Evolutionary conservation across 2,888 invertebrate species (phyloP).

Genomic region (Pachliopta kotzebuea): DNA sequence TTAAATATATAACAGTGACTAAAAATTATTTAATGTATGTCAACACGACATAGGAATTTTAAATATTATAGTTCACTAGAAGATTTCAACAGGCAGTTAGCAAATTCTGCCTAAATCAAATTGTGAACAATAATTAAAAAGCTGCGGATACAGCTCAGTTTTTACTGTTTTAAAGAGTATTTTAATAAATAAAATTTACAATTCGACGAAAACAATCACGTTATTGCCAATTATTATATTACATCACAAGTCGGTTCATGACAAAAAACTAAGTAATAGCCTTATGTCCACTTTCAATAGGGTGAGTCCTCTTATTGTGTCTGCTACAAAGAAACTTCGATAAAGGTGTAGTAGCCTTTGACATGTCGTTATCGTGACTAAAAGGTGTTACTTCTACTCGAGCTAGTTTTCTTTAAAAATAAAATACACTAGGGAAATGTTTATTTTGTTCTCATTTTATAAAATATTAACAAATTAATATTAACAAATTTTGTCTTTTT

Average conservation of each 20-base stretch:
- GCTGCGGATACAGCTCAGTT: no score
- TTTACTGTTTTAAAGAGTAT: background rate
- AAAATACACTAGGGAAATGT: conserved; percentile 14
- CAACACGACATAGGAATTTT: no score
- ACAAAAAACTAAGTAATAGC: conserved; percentile 30
- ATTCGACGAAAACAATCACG: background rate
- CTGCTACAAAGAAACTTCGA: conserved; percentile 25
- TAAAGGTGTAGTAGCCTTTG: conserved; percentile 28
- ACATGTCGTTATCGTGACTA: conserved; percentile 30
- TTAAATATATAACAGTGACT: no score
- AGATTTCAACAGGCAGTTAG: no score
- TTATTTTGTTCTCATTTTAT: background rate
- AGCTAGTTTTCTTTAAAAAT: conserved; percentile 19
- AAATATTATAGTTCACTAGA: no score
- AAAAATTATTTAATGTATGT: no score
- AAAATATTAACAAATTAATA: no score
- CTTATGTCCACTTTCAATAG: conserved; percentile 38
- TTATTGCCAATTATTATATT: conserved; percentile 10
- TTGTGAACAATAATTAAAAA: no score
- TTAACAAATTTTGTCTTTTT: no score
- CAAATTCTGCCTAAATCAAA: no score
- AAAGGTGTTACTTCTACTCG: conserved; percentile 28
- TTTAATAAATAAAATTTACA: background rate
- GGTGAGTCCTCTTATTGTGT: conserved; percentile 27
- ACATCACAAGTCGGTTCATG: background rate